Evolutionary conservation across 2,888 invertebrate species (phyloP), one percentile per base, ranked within the genome.

Genomic region (Hypolimnas misippus): DNA sequence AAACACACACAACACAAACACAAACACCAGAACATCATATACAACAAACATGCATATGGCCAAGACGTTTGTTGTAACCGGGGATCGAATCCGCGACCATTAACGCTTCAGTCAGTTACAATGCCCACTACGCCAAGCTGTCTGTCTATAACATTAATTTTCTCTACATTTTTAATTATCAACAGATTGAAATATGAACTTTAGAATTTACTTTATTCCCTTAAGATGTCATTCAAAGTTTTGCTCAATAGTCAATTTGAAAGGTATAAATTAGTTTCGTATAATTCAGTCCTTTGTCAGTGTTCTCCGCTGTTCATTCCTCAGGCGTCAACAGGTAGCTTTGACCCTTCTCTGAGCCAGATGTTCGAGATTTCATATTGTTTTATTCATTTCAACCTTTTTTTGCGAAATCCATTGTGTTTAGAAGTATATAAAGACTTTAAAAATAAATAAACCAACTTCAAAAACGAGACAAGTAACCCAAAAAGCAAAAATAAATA

Each of bases 301-400:
- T 50, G 6, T 16, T 31, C 17, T 16, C n/a, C 51, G 2, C 12
- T 4, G 16, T 31, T 7, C 14, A 1, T 7, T 7, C 8, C 10
- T 16, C 8, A 8, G n/a, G n/a, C n/a, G 17, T 51, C 51, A 49
- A 49, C 49, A n/a, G n/a, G n/a, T n/a, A n/a, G n/a, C 17, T 17
- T 6, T 12, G 44, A 46, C 44, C 44, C n/a, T 46, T 21, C n/a
- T 14, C 51, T 8, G n/a, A n/a, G n/a, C n/a, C 29, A 29, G 51
- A 51, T 51, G 29, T 16, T 33, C 8, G 17, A 16, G 16, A 17
- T 31, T 31, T 38, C 21, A 29, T 53, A 60, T 57, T 63, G 53
- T 57, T 63, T 63, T 54, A 54, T 63, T 63, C 53, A 63, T 50
- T 54, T 40, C 53, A 16, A 54, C 59, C 46, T 50, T 53, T 19